A percentile compares a stretch with the other conserved stretches of the same genome.
Conservation (phyloP, 2,113 vertebrate genomes). For the Oriolus oriolus region DNA sequence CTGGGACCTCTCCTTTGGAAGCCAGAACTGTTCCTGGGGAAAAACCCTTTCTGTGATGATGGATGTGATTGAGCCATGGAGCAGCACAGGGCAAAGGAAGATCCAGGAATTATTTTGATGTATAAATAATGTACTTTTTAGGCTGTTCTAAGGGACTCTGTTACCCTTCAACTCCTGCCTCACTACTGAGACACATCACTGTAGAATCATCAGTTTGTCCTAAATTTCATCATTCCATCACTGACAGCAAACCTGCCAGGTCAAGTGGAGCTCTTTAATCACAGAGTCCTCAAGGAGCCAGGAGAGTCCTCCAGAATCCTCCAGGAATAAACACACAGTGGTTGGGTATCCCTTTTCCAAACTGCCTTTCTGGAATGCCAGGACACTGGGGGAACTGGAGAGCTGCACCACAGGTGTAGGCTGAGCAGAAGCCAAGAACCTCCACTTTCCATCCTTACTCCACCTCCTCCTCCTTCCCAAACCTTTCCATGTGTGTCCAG, state of each 20-base stretch:
- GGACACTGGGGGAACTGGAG: neutral
- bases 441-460: neutral
- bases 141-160: neutral
- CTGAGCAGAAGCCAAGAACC: neutral
- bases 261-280: neutral
- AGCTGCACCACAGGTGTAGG: fast-evolving
- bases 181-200: neutral
- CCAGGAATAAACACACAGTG: neutral
- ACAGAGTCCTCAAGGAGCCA: neutral
- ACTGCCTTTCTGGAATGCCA: neutral
- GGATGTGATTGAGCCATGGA: neutral
- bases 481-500: neutral
- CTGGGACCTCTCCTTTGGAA: neutral
- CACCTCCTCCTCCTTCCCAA: neutral
- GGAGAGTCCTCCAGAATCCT: neutral
- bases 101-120: neutral
- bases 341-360: neutral
- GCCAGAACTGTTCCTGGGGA: neutral
- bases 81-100: neutral
- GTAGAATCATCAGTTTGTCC: neutral
- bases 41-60: neutral
- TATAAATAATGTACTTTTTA: neutral
- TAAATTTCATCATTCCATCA: neutral
- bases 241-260: neutral
- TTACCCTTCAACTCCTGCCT: neutral